Percentiles rank a stretch among this genome's conserved stretches.
phyloP scores from a whole-genome alignment of 2,888 invertebrate species.

The Willowsia nigromaculata region DNA sequence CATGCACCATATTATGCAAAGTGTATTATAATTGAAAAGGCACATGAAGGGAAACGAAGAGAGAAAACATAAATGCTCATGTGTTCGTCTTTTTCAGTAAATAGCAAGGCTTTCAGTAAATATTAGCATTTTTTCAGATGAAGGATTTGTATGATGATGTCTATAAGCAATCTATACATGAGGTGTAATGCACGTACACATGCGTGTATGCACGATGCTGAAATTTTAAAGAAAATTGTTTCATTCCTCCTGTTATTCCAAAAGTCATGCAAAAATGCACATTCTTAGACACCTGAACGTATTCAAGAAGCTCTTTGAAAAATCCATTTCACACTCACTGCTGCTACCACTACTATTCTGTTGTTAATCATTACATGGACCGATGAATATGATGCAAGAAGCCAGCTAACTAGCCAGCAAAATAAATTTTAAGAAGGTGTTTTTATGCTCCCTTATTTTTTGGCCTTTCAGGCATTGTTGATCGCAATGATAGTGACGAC shows the following conservation, averaged over 20 bases:
- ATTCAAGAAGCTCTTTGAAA: conserved; percentile 57
- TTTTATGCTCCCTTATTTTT: conserved; percentile 45
- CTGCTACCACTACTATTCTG: neutral
- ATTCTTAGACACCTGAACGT: conserved; percentile 43
- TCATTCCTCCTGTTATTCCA: neutral
- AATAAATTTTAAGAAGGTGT: conserved; percentile 29
- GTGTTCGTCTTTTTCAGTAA: neutral
- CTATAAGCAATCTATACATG: conserved; percentile 47
- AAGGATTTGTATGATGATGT: conserved; percentile 61
- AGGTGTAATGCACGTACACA: neutral
- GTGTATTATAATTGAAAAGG: conserved; percentile 56
- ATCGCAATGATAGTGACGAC: conserved; percentile 24
- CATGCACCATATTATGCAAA: conserved; percentile 4
- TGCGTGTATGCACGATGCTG: neutral
- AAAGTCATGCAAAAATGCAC: conserved; percentile 38
- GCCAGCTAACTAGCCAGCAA: conserved; percentile 14
- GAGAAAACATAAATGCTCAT: conserved; percentile 9
- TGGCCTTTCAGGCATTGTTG: conserved; percentile 9
- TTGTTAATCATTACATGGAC: conserved; percentile 25
- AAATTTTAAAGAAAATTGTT: conserved; percentile 9
- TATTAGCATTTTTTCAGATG: conserved; percentile 66
- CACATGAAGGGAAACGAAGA: conserved; percentile 19
- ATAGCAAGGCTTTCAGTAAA: conserved; percentile 54
- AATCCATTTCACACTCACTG: conserved; percentile 60
- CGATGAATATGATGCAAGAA: neutral